Evolutionary conservation across 1,140 invertebrate species (phyloP).

Genomic region (Hetaerina americana): DNA sequence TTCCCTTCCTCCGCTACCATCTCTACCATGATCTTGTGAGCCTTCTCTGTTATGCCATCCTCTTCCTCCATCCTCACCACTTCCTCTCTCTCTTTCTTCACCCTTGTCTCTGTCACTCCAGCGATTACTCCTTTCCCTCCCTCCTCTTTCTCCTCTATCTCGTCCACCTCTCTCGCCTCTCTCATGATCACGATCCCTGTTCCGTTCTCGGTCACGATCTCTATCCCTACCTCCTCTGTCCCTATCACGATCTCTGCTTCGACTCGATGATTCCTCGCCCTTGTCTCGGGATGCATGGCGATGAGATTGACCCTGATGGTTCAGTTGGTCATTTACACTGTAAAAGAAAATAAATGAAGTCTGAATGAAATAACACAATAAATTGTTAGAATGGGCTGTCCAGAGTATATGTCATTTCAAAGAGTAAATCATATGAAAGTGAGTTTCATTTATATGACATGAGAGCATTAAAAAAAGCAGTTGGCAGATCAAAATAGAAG

Average conservation of each 20-base stretch:
- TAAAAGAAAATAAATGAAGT: not conserved
- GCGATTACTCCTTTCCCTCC: slow-evolving; percentile 20
- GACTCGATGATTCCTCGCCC: slow-evolving; percentile 15
- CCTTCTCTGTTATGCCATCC: slow-evolving; percentile 9
- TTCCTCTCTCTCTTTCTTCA: slow-evolving; percentile 21
- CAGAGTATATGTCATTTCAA: too few relatives aligned
- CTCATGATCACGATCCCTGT: slow-evolving; percentile 12
- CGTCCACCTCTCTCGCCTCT: slow-evolving; percentile 8
- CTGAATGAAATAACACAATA: too few relatives aligned
- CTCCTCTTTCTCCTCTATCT: slow-evolving; percentile 13
- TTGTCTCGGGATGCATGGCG: not conserved
- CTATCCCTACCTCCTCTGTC: not conserved
- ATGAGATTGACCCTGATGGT: not conserved
- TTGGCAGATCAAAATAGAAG: too few relatives aligned
- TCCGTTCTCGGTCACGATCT: slow-evolving; percentile 12
- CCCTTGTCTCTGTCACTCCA: slow-evolving; percentile 21
- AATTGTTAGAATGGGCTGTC: too few relatives aligned
- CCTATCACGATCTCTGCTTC: slow-evolving; percentile 4
- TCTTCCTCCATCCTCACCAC: slow-evolving; percentile 5
- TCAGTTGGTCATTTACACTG: not conserved
- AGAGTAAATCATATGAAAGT: too few relatives aligned
- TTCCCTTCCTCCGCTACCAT: slow-evolving; percentile 9
- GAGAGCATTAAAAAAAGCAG: too few relatives aligned
- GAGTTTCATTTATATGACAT: too few relatives aligned
- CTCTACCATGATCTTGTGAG: slow-evolving; percentile 9